phyloP scores from a whole-genome alignment of 2,888 invertebrate genomes.

The Folsomia manolachei region DNA sequence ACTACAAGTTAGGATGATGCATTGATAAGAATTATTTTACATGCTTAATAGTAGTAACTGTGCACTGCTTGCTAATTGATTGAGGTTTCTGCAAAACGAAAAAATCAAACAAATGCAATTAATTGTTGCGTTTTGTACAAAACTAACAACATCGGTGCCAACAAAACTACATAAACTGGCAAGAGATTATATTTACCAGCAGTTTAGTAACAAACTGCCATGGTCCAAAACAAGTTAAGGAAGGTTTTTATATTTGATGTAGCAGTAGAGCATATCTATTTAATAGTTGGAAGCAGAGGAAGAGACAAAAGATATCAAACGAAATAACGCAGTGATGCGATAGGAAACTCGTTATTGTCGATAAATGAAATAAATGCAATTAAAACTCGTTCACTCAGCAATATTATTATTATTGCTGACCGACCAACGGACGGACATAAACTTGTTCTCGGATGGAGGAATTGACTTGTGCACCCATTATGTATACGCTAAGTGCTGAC shows the following conservation, averaged over 20 bases:
- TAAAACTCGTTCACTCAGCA: conserved; percentile 21
- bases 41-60: neutral
- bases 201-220: neutral
- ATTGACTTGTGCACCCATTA: conserved; percentile 11
- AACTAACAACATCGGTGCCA: neutral
- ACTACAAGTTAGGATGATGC: too few species aligned
- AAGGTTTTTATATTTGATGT: too few species aligned
- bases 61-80: neutral
- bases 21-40: neutral
- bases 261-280: too few species aligned
- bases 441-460: conserved; percentile 8
- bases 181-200: too few species aligned
- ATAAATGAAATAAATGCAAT: conserved; percentile 11
- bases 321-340: conserved; percentile 6
- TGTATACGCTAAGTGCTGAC: conserved; percentile 9
- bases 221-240: neutral
- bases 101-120: neutral
- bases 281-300: neutral
- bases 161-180: too few species aligned
- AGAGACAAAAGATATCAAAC: neutral
- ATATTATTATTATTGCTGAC: neutral
- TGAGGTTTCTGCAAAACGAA: neutral
- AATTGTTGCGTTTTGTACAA: neutral
- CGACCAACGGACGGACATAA: neutral
- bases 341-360: conserved; percentile 17